phyloP scores from a whole-genome alignment of 1,140 invertebrate genomes.

The Gryon sp. region DNA sequence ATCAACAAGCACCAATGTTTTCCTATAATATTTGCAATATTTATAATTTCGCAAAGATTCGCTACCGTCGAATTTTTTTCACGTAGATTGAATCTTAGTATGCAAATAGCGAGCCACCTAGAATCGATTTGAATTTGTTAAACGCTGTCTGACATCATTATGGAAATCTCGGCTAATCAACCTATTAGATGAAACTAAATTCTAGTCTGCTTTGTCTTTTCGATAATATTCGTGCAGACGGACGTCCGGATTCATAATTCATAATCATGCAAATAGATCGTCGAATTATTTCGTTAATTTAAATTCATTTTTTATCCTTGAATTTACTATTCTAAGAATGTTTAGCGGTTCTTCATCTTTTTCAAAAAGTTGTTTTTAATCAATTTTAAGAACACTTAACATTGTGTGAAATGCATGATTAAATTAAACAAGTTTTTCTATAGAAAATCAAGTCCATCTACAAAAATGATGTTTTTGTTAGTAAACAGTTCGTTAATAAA shows the following conservation, averaged over 20 bases:
- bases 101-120: slow-evolving; percentile 44
- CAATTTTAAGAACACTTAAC: slow-evolving; percentile 33
- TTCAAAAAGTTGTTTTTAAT: too few species aligned
- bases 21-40: slow-evolving; percentile 9
- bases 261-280: too few species aligned
- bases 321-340: too few species aligned
- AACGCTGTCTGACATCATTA: slow-evolving; percentile 20
- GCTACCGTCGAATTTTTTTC: slow-evolving; percentile 51
- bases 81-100: slow-evolving; percentile 61
- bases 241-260: slow-evolving; percentile 10
- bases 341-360: too few species aligned
- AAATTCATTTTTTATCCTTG: neutral
- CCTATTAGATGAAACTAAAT: slow-evolving; percentile 46
- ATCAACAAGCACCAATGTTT: slow-evolving; percentile 49
- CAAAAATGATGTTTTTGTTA: slow-evolving; percentile 4
- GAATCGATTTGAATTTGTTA: slow-evolving; percentile 46
- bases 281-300: neutral
- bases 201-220: slow-evolving; percentile 46
- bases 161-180: slow-evolving; percentile 54
- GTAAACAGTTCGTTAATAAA: slow-evolving; percentile 1
- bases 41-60: slow-evolving; percentile 26
- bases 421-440: too few species aligned
- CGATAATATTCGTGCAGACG: slow-evolving; percentile 58
- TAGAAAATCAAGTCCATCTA: too few species aligned
- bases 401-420: too few species aligned